A percentile compares a stretch with the other conserved stretches of the same genome.
phyloP scores from a whole-genome alignment of 2,888 invertebrate genomes.

The Lasioglossum villosulum region DNA sequence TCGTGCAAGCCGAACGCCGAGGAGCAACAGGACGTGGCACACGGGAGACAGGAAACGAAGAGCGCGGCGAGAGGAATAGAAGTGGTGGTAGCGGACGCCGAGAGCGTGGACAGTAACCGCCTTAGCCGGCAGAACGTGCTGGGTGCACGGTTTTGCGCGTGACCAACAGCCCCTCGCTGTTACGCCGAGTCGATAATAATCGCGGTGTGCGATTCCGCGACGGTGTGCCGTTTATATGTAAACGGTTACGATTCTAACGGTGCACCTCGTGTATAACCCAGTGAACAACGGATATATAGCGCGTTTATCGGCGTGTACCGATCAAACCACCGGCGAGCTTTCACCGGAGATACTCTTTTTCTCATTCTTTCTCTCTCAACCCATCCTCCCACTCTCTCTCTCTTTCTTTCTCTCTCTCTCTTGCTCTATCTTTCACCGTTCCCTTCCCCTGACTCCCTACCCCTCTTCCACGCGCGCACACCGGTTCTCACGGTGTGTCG shows the following conservation, averaged over 20 bases:
- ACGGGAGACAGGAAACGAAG: slow-evolving; percentile 31
- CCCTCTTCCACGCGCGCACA: slow-evolving; percentile 7
- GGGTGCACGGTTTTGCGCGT: slow-evolving; percentile 66
- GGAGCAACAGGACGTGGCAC: slow-evolving; percentile 46
- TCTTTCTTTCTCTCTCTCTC: neutral
- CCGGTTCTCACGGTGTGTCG: slow-evolving; percentile 6
- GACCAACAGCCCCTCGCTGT: slow-evolving; percentile 70
- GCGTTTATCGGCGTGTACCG: neutral
- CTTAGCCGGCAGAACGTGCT: slow-evolving; percentile 52
- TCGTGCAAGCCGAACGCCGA: slow-evolving; percentile 20
- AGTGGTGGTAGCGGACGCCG: slow-evolving; percentile 35
- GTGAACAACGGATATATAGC: slow-evolving; percentile 18
- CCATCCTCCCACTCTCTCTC: neutral
- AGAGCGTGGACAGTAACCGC: slow-evolving; percentile 52
- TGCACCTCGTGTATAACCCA: slow-evolving; percentile 35
- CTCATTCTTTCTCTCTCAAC: neutral
- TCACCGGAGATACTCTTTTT: neutral
- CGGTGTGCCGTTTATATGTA: slow-evolving; percentile 35
- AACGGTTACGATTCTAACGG: slow-evolving; percentile 36
- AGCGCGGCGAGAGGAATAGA: slow-evolving; percentile 24
- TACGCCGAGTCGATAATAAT: slow-evolving; percentile 62
- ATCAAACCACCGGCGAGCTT: slow-evolving; percentile 14
- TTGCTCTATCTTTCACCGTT: neutral
- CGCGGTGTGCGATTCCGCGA: slow-evolving; percentile 42
- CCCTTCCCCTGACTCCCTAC: neutral